Percentiles rank a stretch among this genome's conserved stretches.
These are phyloP conservation scores for Solenopsis invicta DNA, from an alignment of 1,140 invertebrate species.

Conservation along the genomic window DNA sequence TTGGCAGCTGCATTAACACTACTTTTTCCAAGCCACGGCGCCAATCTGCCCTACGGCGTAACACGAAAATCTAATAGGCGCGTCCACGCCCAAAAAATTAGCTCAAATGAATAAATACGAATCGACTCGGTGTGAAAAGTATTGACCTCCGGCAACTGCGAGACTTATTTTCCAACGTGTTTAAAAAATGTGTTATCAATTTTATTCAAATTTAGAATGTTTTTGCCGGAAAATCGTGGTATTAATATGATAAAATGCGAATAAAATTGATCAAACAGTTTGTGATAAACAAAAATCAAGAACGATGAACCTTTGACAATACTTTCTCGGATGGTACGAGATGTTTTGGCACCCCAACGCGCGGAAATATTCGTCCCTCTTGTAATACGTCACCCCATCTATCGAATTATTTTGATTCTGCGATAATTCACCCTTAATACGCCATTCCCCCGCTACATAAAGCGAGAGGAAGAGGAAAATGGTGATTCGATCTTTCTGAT, in stretches of 20 bases:
- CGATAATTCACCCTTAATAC: conserved; percentile 86
- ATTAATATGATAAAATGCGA: not conserved
- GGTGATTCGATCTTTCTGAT: conserved; percentile 72
- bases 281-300: conserved; percentile 8
- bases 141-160: conserved; percentile 58
- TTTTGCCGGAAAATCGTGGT: not conserved
- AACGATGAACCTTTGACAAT: conserved; percentile 40
- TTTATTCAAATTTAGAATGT: not conserved
- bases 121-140: conserved; percentile 48
- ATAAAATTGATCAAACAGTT: not conserved
- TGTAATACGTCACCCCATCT: conserved; percentile 80
- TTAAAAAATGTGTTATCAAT: not conserved
- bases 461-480: conserved; percentile 39
- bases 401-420: conserved; percentile 87
- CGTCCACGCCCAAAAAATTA: conserved; percentile 80
- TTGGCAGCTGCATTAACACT: conserved; percentile 62
- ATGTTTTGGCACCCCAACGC: conserved; percentile 78
- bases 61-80: conserved; percentile 74
- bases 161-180: not conserved
- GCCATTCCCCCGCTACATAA: conserved; percentile 67
- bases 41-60: conserved; percentile 80
- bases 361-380: conserved; percentile 76
- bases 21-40: conserved; percentile 80
- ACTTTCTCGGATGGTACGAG: conserved; percentile 53
- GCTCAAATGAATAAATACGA: conserved; percentile 77